A percentile compares a stretch with the other conserved stretches of the same genome.
These are phyloP conservation scores for Melieria picta DNA, from an alignment of 2,888 invertebrate genomes.

Conservation along the genomic window DNA sequence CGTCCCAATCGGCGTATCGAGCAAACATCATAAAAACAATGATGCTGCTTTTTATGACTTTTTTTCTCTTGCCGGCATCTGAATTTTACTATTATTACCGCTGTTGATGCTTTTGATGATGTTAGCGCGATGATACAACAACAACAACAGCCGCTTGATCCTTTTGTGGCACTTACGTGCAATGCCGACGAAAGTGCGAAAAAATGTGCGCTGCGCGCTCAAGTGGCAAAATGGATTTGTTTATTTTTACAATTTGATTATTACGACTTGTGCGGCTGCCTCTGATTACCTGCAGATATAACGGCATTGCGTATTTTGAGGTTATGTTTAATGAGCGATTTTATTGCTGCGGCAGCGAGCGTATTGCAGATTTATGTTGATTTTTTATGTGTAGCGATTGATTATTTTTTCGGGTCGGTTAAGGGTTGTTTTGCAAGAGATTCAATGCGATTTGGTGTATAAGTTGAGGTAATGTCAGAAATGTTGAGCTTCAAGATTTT, in stretches of 20 bases:
- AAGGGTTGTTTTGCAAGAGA: neutral
- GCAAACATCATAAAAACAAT: neutral
- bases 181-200: too few relatives aligned
- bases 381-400: neutral
- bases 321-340: slow-evolving; percentile 38
- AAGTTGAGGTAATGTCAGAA: neutral
- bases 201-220: slow-evolving; percentile 44
- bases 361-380: slow-evolving; percentile 18
- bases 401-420: neutral
- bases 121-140: slow-evolving; percentile 16
- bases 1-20: neutral
- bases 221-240: slow-evolving; percentile 60
- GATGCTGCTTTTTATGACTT: neutral
- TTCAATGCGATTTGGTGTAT: neutral
- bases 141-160: slow-evolving; percentile 21
- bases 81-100: slow-evolving; percentile 46
- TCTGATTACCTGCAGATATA: slow-evolving; percentile 52
- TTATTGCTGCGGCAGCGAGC: slow-evolving; percentile 30
- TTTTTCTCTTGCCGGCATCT: slow-evolving; percentile 37
- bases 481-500: too few relatives aligned
- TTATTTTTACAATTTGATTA: slow-evolving; percentile 61
- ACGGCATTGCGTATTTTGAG: slow-evolving; percentile 30
- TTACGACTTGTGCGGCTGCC: slow-evolving; percentile 55
- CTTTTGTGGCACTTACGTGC: neutral
- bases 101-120: slow-evolving; percentile 40